Percentiles rank a stretch among this genome's conserved stretches.
Evolutionary conservation across 2,888 invertebrate genomes (phyloP).

Genomic region (Epicampocera succincta): DNA sequence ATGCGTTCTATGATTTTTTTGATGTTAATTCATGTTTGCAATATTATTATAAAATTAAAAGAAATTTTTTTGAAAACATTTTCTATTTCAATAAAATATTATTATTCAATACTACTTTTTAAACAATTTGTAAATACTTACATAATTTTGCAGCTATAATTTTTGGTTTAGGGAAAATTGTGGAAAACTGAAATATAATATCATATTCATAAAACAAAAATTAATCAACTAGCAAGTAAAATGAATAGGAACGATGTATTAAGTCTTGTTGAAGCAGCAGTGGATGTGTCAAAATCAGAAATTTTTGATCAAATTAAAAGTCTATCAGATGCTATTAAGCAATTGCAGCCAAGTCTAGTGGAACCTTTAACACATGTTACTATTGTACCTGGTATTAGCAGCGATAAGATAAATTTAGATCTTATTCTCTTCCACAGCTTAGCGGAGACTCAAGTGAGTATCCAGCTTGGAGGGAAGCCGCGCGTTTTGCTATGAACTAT

Average conservation of each 20-base stretch:
- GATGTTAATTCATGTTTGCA: not conserved
- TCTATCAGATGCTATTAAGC: not conserved
- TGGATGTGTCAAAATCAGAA: conserved; percentile 6
- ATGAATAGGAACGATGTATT: conserved; percentile 28
- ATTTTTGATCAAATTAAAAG: conserved; percentile 12
- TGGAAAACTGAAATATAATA: not conserved
- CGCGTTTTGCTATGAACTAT: conserved; percentile 20
- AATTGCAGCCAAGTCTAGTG: conserved; percentile 8
- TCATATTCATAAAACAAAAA: not conserved
- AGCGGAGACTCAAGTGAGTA: not conserved
- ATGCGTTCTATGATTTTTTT: conserved; percentile 1
- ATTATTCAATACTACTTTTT: too few species aligned
- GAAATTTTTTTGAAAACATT: too few species aligned
- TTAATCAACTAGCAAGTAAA: not conserved
- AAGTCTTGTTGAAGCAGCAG: conserved; percentile 10
- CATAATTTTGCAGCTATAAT: not conserved
- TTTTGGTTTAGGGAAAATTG: not conserved
- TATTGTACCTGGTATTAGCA: not conserved
- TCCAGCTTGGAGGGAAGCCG: conserved; percentile 20
- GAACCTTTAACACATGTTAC: not conserved
- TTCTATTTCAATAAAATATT: too few species aligned
- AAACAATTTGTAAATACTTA: too few species aligned
- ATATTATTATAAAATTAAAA: not conserved
- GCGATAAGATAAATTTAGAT: conserved; percentile 12
- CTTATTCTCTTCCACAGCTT: conserved; percentile 11